phyloP scores from a whole-genome alignment of 2,797 vertebrate species.

The Mus spretus region DNA sequence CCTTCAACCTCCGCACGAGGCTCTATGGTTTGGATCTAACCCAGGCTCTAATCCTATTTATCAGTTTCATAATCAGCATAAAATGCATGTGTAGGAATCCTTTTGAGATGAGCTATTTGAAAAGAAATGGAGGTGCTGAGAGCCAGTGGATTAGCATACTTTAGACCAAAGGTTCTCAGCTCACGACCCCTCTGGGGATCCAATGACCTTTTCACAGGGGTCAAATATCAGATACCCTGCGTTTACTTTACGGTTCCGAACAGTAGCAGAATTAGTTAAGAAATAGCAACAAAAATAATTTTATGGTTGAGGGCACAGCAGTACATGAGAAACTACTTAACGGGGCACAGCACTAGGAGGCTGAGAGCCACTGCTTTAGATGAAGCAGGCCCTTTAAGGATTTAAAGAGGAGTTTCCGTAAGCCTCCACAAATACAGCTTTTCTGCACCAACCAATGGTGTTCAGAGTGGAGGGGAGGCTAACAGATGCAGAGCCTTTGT shows the following conservation, averaged over 20 bases:
- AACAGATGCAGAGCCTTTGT: slow-evolving; percentile 42
- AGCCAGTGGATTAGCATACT: not conserved
- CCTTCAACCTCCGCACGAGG: not conserved
- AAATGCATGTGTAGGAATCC: not conserved
- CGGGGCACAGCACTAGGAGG: not conserved
- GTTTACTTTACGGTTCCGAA: not conserved
- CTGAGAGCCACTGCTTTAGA: not conserved
- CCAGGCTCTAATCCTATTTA: not conserved
- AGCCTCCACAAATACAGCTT: slow-evolving; percentile 28
- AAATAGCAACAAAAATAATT: not conserved
- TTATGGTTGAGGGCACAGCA: not conserved
- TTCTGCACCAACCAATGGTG: slow-evolving; percentile 18
- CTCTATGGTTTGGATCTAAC: not conserved
- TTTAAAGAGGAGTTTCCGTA: not conserved
- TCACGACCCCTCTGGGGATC: not conserved
- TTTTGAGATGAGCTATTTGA: not conserved
- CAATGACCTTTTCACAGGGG: not conserved
- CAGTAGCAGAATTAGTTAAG: not conserved
- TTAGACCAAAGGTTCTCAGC: not conserved
- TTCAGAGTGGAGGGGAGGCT: not conserved
- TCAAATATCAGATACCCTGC: not conserved
- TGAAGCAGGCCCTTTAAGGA: not conserved
- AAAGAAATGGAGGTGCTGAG: not conserved
- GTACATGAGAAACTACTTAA: not conserved
- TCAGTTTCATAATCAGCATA: not conserved